Percentiles rank a stretch among this genome's conserved stretches.
Evolutionary conservation across 2,888 invertebrate species (phyloP).

Genomic region (Gandaritis pyraliata): DNA sequence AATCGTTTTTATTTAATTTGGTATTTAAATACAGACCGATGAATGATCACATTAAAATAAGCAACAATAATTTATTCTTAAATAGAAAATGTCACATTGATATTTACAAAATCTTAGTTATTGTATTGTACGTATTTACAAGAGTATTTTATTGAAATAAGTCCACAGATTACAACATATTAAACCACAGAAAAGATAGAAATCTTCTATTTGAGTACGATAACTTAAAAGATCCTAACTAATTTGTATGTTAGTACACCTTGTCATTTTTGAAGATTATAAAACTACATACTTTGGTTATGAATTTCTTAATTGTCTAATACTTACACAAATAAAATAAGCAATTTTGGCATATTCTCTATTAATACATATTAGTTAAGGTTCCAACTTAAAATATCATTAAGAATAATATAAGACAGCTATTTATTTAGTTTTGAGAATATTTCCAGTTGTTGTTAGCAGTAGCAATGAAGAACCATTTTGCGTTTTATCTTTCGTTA

Average conservation of each 20-base stretch:
- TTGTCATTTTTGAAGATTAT: neutral
- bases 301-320: conserved; percentile 32
- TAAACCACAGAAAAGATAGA: no score
- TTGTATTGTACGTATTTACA: conserved; percentile 25
- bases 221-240: no score
- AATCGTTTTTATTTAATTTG: conserved; percentile 30
- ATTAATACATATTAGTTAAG: conserved; percentile 9
- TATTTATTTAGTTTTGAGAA: no score
- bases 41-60: conserved; percentile 41
- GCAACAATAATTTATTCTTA: conserved; percentile 51
- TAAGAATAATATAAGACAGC: neutral
- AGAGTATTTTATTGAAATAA: conserved; percentile 35
- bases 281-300: conserved; percentile 30
- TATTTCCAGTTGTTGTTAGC: no score
- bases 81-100: conserved; percentile 46
- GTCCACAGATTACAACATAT: no score
- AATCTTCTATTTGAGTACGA: no score
- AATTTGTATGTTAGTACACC: no score
- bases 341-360: conserved; percentile 13
- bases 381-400: neutral
- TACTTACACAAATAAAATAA: conserved; percentile 3
- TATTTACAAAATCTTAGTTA: conserved; percentile 22
- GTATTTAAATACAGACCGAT: conserved; percentile 50
- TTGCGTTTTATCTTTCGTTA: neutral
- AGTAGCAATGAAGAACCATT: no score